Evolutionary conservation across 2,888 invertebrate genomes (phyloP).

Genomic region (Bruchidius siliquastri): DNA sequence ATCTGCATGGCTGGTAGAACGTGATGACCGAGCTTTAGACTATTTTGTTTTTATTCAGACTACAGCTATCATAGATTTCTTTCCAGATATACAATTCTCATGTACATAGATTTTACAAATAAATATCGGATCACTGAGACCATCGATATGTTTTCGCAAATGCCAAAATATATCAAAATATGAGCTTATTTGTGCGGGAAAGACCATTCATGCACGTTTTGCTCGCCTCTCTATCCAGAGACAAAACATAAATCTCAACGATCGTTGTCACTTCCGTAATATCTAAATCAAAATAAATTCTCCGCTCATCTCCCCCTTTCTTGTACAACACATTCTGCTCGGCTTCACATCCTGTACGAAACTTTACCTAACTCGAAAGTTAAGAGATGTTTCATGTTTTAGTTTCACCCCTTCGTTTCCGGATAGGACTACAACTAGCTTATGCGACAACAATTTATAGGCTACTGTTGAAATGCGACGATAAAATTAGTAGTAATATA

Average conservation of each 20-base stretch:
- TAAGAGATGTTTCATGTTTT: conserved; percentile 7
- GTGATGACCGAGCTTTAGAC: too few relatives aligned
- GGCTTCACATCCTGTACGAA: conserved; percentile 38
- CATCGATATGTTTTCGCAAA: too few relatives aligned
- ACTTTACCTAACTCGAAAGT: conserved; percentile 39
- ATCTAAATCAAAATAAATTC: conserved; percentile 41
- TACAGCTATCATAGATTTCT: too few relatives aligned
- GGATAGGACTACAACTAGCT: conserved; percentile 14
- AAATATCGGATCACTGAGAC: too few relatives aligned
- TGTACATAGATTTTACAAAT: too few relatives aligned
- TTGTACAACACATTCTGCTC: conserved; percentile 39
- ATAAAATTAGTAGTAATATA: background rate
- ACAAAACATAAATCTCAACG: conserved; percentile 41
- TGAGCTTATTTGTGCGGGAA: background rate
- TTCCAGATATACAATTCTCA: too few relatives aligned
- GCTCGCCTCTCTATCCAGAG: conserved; percentile 22
- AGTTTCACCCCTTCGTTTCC: conserved; percentile 30
- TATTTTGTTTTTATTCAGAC: too few relatives aligned
- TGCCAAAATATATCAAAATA: background rate
- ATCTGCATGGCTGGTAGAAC: too few relatives aligned
- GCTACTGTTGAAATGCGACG: conserved; percentile 36
- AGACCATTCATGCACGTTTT: conserved; percentile 2
- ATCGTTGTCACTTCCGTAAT: conserved; percentile 41
- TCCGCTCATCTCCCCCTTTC: conserved; percentile 24
- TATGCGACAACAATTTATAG: conserved; percentile 21